Conservation (phyloP, 2,888 invertebrate species). For the Ennomos fuscantarius region DNA sequence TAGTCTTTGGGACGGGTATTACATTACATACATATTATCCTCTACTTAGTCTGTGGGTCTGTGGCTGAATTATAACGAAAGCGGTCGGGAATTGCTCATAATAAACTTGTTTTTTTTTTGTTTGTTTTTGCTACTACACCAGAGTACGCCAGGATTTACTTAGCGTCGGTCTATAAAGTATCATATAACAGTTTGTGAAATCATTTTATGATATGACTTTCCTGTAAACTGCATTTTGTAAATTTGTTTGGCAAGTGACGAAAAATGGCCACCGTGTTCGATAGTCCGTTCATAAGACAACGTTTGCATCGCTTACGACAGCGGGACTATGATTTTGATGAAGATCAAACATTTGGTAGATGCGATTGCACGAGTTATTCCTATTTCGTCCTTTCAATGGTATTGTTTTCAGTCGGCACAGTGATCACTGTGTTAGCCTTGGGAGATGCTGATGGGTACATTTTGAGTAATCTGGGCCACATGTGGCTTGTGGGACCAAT, state of each 20-base stretch:
- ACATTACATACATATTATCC: no score
- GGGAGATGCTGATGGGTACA: constrained; percentile 86
- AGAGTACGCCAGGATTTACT: no score
- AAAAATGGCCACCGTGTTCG: constrained; percentile 87
- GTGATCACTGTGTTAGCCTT: constrained; percentile 87
- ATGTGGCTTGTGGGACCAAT: constrained; percentile 89
- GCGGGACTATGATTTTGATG: constrained; percentile 85
- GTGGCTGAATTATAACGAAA: no score
- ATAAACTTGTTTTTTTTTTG: no score
- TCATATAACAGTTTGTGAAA: neutral
- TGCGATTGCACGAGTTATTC: constrained; percentile 89
- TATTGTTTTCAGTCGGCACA: constrained; percentile 86
- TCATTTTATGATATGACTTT: constrained; percentile 43
- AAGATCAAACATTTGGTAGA: constrained; percentile 86
- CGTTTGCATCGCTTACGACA: constrained; percentile 85
- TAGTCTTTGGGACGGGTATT: no score
- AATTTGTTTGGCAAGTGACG: constrained; percentile 29
- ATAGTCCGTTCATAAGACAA: constrained; percentile 86
- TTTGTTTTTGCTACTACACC: no score
- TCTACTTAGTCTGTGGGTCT: no score
- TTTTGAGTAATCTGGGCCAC: constrained; percentile 86
- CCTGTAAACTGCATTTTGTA: constrained; percentile 41
- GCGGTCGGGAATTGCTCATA: no score
- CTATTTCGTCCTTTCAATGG: constrained; percentile 86
- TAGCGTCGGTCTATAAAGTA: neutral